Base-by-base conservation (phyloP, 2,797 vertebrate species). In the Acanthurus tractus region DNA sequence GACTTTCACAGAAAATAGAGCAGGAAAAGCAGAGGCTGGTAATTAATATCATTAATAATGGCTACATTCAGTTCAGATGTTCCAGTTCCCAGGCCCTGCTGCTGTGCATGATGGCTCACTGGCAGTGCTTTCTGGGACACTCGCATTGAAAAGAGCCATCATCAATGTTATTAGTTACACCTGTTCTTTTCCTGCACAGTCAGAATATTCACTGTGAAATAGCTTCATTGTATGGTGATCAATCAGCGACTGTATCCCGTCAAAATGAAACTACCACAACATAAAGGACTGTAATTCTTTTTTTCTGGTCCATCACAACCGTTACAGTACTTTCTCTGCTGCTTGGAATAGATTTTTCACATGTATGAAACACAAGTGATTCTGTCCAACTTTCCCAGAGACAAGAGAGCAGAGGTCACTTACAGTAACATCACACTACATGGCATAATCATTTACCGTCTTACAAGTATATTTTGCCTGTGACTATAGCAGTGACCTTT, bases 401-500 rank as follows among this genome's bases (percentile, higher is more conserved):
- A 57, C 67, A 13, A 70, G 64, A 74, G 69, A 64, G 20, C 49
- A 65, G 74, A 76, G 64, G 54, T 75, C 55, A 67, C 34, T 45
- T 36, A 34, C 13, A 62, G 54, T 44, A 76, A 40, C 53, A 56
- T 76, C 63, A 61, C 6, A 64, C 17, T 63, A 14, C 2, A 13
- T 10, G 25, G 74, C 45, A 29, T 63, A 59, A 58, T 81, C 52
- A 44, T 75, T 76, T 56, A 52, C 13, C 13, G 38, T 79, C 59
- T 63, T 55, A 40, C 54, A 69, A 74, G n/a, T 73, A 44, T 77
- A 63, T 70, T 71, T 65, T 74, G 20, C 59, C 61, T 50, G 40
- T 70, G 48, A 77, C 4, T 57, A 42, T 57, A 50, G 22, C 44
- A 46, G 65, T 46, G 72, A 84, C 77, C 78, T 78, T 75, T 70